Evolutionary conservation across 2,797 vertebrate species (phyloP), one percentile per base, ranked within the genome.

Genomic region (Rhabdomys pumilio): DNA sequence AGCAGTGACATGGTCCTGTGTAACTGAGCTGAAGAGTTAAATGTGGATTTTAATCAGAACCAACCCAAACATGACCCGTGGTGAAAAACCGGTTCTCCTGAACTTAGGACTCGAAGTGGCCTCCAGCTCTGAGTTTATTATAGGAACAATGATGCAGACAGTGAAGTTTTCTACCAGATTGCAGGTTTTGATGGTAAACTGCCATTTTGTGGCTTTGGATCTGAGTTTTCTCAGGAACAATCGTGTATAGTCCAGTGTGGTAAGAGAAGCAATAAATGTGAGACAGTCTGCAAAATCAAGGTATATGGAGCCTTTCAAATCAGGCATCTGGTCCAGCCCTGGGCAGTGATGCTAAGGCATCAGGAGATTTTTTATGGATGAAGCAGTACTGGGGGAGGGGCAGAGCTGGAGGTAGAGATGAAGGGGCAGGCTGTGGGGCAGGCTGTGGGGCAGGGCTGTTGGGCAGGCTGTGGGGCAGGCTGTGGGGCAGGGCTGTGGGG

Each of bases 81-180:
- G 29, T 65, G 95, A 26, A 53, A 96, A 81, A 89, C 89, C 31
- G 84, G 69, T 41, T 57, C 82, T 47, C 38, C 55, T 22, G 63
- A 65, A 90, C 6, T 57, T 20, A 44, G 6, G 65, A 38, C 61
- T 38, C 47, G 92, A 79, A 90, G 76, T 0, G 14, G 61, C 17
- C 0, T 14, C 20, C 47, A 65, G 92, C 94, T 97, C 96, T 77
- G 15, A 84, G 76, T 95, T 50, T 93, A 20, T 93, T 85, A 22
- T 15, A 1, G 2, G 41, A 72, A 38, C 41, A 41, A 6, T 24
- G 91, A 8, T 89, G 38, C 69, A 88, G 87, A 88, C 6, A 92
- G 83, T 72, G 44, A 97, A 31, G 57, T n/a, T 55, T 94, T 95
- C 69, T 53, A 19, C 50, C 5, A 34, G 63, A 41, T 55, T 53